Conservation (phyloP, 2,113 vertebrate species). For the mouse (Mus musculus) region GRCm39 chr3:109278501-109279000, state of each 20-base stretch:
- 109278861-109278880: not conserved
- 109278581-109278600: not conserved
- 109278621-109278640: slow-evolving; percentile 24
- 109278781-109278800: not conserved
- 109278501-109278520: not conserved
- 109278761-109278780: not conserved
- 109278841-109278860: not conserved
- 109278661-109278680: slow-evolving; percentile 25
- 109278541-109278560: not conserved
- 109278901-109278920: not conserved
- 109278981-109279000: not conserved
- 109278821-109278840: not conserved
- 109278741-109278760: not conserved
- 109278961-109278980: not conserved
- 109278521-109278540: not conserved
- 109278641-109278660: slow-evolving; percentile 19
- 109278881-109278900: not conserved
- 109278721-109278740: not conserved
- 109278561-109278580: not conserved
- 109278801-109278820: not conserved
- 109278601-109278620: not conserved
- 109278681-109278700: not conserved
- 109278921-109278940: not conserved
- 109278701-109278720: not conserved
- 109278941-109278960: not conserved